Evolutionary conservation across 2,888 invertebrate genomes (phyloP), one percentile per base, ranked within the genome.

Genomic region (Tetramorium bicarinatum): DNA sequence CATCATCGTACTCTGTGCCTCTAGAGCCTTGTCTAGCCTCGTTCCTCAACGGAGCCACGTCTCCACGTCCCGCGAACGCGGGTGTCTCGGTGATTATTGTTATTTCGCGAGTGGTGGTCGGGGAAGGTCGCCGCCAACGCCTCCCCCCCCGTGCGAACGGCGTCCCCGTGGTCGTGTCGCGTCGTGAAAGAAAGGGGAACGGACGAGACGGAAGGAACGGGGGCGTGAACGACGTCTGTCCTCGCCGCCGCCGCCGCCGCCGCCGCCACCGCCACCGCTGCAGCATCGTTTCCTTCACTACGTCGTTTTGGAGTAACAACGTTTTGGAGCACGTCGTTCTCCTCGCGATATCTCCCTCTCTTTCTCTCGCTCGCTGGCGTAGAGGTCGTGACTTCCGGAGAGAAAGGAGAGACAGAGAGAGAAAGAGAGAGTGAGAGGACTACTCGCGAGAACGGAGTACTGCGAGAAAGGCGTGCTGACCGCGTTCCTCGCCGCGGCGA

Each of bases 151-250:
- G 84, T 81, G 72, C 74, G 86, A 67, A 56, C 75, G 52, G 67
- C 59, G 47, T 79, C 29, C 75, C 76, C 74, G 75, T 59, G 54
- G 41, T 61, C 44, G 66, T 61, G 67, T 79, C 83, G 67, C 52
- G 61, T 71, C 71, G 71, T 25, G 38, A 52, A 74, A 77, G 74
- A 77, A 79, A 72, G 44, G 81, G 67, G 75, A 44, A 77, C 80
- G 72, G 21, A 47, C 67, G 83, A 44, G 66, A 72, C 25, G 54
- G 59, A 62, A 38, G 49, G 49, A 13, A 72, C 74, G 75, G 82
- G 62, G 76, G 64, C 69, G 81, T 64, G 79, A 87, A 84, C 89
- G 89, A 89, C 88, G 88, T 85, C 87, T 69, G 87, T 85, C 83
- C 66, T 85, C 74, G 25, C 18, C 3, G 74, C 61, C 6, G 49